Conservation (phyloP, 1,140 invertebrate species). For the Bilobella aurantiaca region DNA sequence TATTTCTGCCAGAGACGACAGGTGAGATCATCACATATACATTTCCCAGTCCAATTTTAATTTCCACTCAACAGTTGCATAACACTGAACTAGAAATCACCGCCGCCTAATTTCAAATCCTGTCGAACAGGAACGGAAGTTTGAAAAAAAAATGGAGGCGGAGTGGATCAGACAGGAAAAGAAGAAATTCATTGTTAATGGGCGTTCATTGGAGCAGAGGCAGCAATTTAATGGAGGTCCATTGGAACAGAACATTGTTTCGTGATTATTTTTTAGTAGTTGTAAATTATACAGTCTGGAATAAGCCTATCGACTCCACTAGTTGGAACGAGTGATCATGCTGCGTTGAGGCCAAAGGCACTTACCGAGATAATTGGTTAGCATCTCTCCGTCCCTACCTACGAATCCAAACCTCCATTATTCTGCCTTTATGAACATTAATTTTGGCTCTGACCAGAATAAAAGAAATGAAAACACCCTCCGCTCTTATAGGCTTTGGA, state of each 20-base stretch:
- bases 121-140: too few species aligned
- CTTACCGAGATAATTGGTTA: constrained; percentile 13
- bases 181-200: too few species aligned
- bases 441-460: neutral
- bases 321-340: too few species aligned
- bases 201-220: neutral
- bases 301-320: neutral
- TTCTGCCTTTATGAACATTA: constrained; percentile 6
- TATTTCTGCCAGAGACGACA: too few species aligned
- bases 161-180: too few species aligned
- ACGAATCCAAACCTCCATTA: neutral
- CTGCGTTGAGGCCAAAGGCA: neutral
- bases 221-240: neutral
- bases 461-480: neutral
- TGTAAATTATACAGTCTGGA: neutral
- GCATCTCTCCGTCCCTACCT: neutral
- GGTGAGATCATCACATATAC: too few species aligned
- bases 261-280: constrained; percentile 8
- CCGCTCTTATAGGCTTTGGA: constrained; percentile 7
- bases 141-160: too few species aligned
- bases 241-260: neutral
- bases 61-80: too few species aligned
- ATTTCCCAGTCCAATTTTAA: too few species aligned
- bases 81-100: too few species aligned
- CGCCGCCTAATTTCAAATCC: too few species aligned